Conservation (phyloP, 2,888 invertebrate genomes). For the Blastobasis adustella region DNA sequence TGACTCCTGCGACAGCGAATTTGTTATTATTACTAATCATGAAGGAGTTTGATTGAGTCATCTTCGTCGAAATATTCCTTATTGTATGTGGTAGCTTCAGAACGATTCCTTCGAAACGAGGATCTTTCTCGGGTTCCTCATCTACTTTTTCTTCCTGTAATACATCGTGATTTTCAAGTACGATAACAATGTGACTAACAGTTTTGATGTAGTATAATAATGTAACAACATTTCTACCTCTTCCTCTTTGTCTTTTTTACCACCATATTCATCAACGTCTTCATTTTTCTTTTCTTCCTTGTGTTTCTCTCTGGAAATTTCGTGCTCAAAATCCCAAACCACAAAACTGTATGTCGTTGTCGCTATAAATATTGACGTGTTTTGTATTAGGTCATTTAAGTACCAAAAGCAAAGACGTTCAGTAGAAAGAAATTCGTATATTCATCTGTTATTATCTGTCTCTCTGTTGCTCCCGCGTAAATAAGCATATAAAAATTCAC, state of each 20-base stretch:
- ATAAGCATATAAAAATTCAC: no score
- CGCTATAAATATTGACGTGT: constrained; percentile 39
- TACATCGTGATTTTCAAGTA: background rate
- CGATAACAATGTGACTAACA: background rate
- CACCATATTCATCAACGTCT: constrained; percentile 25
- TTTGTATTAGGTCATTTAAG: no score
- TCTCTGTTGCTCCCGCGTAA: no score
- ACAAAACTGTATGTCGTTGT: constrained; percentile 90
- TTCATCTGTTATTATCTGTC: no score
- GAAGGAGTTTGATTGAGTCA: constrained; percentile 92
- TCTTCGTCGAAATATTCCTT: constrained; percentile 93
- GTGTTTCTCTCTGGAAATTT: constrained; percentile 53
- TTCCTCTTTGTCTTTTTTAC: constrained; percentile 34
- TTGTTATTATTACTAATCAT: constrained; percentile 93
- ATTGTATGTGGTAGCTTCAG: constrained; percentile 88
- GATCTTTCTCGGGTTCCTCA: constrained; percentile 44
- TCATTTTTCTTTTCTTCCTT: constrained; percentile 34
- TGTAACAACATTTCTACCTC: background rate
- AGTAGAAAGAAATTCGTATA: no score
- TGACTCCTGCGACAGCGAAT: constrained; percentile 96
- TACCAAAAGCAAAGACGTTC: no score
- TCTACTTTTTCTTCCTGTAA: constrained; percentile 51
- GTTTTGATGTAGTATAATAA: background rate
- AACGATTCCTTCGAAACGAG: constrained; percentile 75
- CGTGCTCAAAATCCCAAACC: constrained; percentile 83